Percentiles rank a stretch among this genome's conserved stretches.
phyloP scores from a whole-genome alignment of 2,888 invertebrate species.

The Drosophila kambysellisi region DNA sequence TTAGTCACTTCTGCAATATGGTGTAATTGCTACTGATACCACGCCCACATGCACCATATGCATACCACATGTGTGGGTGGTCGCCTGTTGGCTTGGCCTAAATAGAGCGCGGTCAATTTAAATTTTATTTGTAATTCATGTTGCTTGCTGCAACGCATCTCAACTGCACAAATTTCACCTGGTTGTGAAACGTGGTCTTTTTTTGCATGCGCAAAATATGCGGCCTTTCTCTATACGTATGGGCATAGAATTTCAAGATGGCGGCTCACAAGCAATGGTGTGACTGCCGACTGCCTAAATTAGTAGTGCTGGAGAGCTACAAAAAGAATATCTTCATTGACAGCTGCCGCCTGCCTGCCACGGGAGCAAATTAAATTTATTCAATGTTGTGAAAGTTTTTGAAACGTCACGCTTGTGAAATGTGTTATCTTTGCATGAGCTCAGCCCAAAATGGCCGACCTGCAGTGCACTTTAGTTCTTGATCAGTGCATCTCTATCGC shows the following conservation, averaged over 20 bases:
- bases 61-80: constrained; percentile 25
- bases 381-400: constrained; percentile 19
- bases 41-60: constrained; percentile 55
- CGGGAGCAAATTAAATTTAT: constrained; percentile 9
- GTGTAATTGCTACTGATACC: constrained; percentile 54
- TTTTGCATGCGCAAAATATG: constrained; percentile 53
- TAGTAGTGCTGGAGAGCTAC: constrained; percentile 16
- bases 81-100: not conserved
- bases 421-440: constrained; percentile 21
- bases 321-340: constrained; percentile 9
- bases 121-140: not conserved
- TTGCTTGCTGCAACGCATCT: constrained; percentile 1
- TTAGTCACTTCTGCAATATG: constrained; percentile 51
- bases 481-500: constrained; percentile 38
- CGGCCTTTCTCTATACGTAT: constrained; percentile 49
- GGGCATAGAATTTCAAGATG: constrained; percentile 74
- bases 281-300: constrained; percentile 54
- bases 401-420: constrained; percentile 8
- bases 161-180: constrained; percentile 14
- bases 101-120: not conserved
- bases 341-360: not conserved
- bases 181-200: constrained; percentile 46
- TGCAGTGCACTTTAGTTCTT: constrained; percentile 49
- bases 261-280: constrained; percentile 54
- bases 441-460: constrained; percentile 52